phyloP scores from a whole-genome alignment of 2,888 invertebrate genomes.

The Euclidia mi region DNA sequence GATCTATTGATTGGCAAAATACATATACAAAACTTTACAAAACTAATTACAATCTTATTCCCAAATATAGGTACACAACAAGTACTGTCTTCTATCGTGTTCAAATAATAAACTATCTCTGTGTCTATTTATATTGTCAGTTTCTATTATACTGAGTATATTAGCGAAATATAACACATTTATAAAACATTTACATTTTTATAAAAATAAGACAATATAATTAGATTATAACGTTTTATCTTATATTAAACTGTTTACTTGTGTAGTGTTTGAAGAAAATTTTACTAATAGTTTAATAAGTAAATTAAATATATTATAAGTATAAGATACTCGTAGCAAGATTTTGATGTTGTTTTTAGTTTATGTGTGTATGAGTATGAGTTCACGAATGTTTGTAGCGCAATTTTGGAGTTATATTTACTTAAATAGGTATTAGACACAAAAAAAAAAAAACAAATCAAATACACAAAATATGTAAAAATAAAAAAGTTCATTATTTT shows the following conservation, averaged over 20 bases:
- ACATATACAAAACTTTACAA: too few relatives aligned
- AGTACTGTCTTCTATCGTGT: slow-evolving; percentile 22
- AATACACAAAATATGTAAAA: too few relatives aligned
- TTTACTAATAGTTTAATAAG: slow-evolving; percentile 34
- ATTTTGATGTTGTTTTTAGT: slow-evolving; percentile 33
- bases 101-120: slow-evolving; percentile 17
- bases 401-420: slow-evolving; percentile 23
- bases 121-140: slow-evolving; percentile 48
- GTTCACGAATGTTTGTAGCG: slow-evolving; percentile 30
- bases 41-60: neutral
- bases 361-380: slow-evolving; percentile 28
- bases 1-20: neutral
- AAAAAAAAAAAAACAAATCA: too few relatives aligned
- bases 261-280: slow-evolving; percentile 35
- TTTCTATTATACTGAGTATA: slow-evolving; percentile 30
- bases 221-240: slow-evolving; percentile 32
- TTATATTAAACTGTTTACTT: slow-evolving; percentile 41
- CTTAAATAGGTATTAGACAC: slow-evolving; percentile 30
- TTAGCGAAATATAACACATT: slow-evolving; percentile 21
- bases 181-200: slow-evolving; percentile 36
- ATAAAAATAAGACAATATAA: slow-evolving; percentile 34
- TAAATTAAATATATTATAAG: slow-evolving; percentile 28
- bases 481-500: too few relatives aligned
- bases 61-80: neutral
- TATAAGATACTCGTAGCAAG: slow-evolving; percentile 53